Base-by-base conservation (phyloP, 2,888 invertebrate genomes). In the Hydraecia micacea region DNA sequence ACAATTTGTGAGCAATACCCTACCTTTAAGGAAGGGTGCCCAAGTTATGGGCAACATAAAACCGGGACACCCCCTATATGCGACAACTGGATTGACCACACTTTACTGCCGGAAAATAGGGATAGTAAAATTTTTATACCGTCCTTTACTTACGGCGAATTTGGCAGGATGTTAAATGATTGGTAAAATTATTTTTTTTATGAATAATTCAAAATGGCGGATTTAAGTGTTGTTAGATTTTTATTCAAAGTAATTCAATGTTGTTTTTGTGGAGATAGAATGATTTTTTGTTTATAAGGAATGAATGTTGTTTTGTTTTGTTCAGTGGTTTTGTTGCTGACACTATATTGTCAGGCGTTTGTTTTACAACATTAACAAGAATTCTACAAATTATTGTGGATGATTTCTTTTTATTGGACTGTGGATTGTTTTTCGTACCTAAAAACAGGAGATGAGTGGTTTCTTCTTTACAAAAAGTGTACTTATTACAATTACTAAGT, bases 101-200 rank as follows among this genome's bases (percentile, higher is more conserved):
- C 86, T 94, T 94, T 94, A 94, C 90, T 83, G 84, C 92, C 93
- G 91, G 91, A 91, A 93, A 93, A 93, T 93, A 92, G 93, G 91
- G 86, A 87, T 83, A 91, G 89, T 93, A 94, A 94, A 93, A 90
- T 85, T 92, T 93, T 93, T 94, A 93, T 91, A 90, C 81, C 77
- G 83, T 81, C 80, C 87, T 86, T 89, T 87, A 90, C 89, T 89
- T 88, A 89, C 86, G 87, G 81, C 77, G 84, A 87, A 91, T 92
- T 93, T 92, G 91, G 91, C 89, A 91, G 90, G 87, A 90, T 87
- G 91, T 90, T 92, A 90, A 93, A 93, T 93, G 91, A 91, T 91
- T 87, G 87, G 90, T 89, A 88, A 89, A 91, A 92, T 91, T 80
- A 86, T 77, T 84, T 86, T 86, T 86, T 90, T 87, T 90, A 91